These are phyloP conservation scores for Heliconius congener DNA, from an alignment of 1,140 invertebrate species.

Conservation along the genomic window DNA sequence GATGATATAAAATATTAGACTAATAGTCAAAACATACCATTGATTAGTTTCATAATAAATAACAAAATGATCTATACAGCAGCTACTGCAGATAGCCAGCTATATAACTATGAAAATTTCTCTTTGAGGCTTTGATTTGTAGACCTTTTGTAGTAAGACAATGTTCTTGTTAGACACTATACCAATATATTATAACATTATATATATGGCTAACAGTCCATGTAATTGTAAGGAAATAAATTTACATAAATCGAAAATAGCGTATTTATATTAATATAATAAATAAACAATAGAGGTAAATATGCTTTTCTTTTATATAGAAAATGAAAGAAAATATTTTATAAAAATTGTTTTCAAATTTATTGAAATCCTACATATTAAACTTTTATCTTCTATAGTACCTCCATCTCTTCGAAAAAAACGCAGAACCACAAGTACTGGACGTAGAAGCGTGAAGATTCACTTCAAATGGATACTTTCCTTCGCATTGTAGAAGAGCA, in stretches of 20 bases:
- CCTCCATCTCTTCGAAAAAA: too few species aligned
- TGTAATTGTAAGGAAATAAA: constrained; percentile 2
- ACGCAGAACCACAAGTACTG: too few species aligned
- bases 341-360: too few species aligned
- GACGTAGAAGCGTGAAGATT: too few species aligned
- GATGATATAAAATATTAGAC: constrained; percentile 64
- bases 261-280: background rate
- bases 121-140: constrained; percentile 1
- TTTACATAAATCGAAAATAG: background rate
- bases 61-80: constrained; percentile 24
- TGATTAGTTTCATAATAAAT: constrained; percentile 66
- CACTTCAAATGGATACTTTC: too few species aligned
- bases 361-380: too few species aligned
- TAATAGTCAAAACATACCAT: constrained; percentile 61
- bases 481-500: too few species aligned
- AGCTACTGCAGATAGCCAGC: constrained; percentile 6
- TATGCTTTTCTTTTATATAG: too few species aligned
- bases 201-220: background rate
- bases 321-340: too few species aligned
- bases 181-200: background rate
- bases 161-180: background rate
- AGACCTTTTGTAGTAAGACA: background rate
- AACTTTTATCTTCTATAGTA: too few species aligned
- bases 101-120: constrained; percentile 9
- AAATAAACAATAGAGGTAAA: too few species aligned